Base-by-base conservation (phyloP, 2,797 vertebrate species). In the Galaxias olidus region DNA sequence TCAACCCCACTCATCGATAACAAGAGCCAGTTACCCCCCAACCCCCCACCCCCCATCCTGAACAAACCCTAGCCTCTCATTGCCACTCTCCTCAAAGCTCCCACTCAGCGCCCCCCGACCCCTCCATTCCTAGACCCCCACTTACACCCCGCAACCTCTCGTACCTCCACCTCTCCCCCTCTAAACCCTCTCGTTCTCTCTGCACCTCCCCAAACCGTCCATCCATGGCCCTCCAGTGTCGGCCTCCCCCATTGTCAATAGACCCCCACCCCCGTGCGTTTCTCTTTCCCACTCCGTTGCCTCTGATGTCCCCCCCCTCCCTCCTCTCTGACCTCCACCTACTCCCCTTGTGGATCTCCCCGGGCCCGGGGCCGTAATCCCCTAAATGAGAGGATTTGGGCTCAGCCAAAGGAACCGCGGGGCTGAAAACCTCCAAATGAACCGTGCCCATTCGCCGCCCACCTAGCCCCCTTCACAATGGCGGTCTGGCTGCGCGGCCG, bases 301-400 rank as follows among this genome's bases (percentile, higher is more conserved):
- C 42, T 48, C 43, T 40, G n/a, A n/a, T 19, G 68, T 57, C 77
- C 77, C 49, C 41, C 49, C 45, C 43, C 54, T 50, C 51, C 46
- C 51, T 47, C 44, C 63, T 66, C 50, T 63, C 42, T 83, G 80
- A 87, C 84, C 83, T 79, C 81, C 73, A 74, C 80, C 82, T 68
- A 80, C 82, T 62, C 77, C 71, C 54, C 20, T n/a, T 14, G 61
- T 63, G 60, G 61, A 68, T 59, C 71, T 46, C 65, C 51, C 59
- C 64, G 73, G 75, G 76, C 71, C 67, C 68, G 78, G 61, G 72
- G 86, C 79, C 75, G 72, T 77, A 85, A 77, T 74, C 83, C 75
- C 58, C 52, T 71, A 87, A 88, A 89, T 82, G 83, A 87, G 65
- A 83, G 77, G 69, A 78, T 87, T 85, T 84, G 76, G 76, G 74